These are phyloP conservation scores for Oxystoma pomonae DNA, from an alignment of 2,888 invertebrate species.

Conservation along the genomic window DNA sequence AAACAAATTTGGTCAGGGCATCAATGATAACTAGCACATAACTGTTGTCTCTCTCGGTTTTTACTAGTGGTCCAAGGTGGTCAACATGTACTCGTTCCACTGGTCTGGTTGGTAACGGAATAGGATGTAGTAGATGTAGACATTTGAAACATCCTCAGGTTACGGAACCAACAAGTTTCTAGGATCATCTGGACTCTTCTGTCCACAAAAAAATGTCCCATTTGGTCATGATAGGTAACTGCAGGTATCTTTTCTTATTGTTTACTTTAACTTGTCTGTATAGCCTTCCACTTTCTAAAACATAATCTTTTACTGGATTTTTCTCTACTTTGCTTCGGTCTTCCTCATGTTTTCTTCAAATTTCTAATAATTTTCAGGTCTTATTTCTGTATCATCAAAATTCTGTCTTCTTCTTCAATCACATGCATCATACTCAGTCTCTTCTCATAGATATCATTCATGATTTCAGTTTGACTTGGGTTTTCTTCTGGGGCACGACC, in stretches of 20 bases:
- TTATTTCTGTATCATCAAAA: no score
- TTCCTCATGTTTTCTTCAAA: no score
- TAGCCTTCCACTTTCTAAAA: conserved; percentile 5
- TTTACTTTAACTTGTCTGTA: conserved; percentile 5
- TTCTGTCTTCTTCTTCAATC: conserved; percentile 8
- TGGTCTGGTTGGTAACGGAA: conserved; percentile 1
- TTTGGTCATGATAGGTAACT: conserved; percentile 6
- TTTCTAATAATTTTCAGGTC: no score
- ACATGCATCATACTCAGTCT: neutral
- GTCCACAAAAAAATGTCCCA: conserved; percentile 8
- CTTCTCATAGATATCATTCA: conserved; percentile 5
- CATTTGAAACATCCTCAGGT: conserved; percentile 5
- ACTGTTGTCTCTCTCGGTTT: neutral
- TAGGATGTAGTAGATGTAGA: neutral
- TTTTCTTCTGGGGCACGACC: conserved; percentile 25
- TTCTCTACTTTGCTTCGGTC: neutral
- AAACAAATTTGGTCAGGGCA: neutral
- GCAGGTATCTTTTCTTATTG: neutral
- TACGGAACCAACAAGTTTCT: conserved; percentile 6
- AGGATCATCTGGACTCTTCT: conserved; percentile 1
- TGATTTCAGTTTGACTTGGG: conserved; percentile 3
- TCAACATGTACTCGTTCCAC: conserved; percentile 3
- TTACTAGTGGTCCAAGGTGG: neutral
- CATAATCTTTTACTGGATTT: conserved; percentile 1
- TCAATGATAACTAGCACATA: neutral